These are phyloP conservation scores for Drosophila sproati DNA, from an alignment of 1,140 invertebrate genomes.

Conservation along the genomic window DNA sequence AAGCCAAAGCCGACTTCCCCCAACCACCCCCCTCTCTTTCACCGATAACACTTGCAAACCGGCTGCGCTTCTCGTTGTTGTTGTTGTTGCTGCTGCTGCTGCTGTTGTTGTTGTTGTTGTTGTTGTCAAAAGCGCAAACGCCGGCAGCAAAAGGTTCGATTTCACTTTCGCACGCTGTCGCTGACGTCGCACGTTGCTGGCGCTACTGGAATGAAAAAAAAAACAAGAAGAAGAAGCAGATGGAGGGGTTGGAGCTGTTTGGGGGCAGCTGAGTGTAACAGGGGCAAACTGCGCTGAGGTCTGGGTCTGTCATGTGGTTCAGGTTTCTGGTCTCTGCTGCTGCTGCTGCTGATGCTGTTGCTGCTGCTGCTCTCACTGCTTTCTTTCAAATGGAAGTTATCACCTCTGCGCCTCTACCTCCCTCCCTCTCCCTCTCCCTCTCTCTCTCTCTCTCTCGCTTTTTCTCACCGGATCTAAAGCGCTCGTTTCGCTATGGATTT, in stretches of 20 bases:
- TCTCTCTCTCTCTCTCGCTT: conserved; percentile 46
- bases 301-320: conserved; percentile 46
- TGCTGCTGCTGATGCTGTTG: conserved; percentile 49
- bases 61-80: conserved; percentile 50
- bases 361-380: conserved; percentile 58
- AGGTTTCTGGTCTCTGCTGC: conserved; percentile 26
- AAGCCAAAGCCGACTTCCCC: conserved; percentile 13
- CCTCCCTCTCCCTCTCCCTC: conserved; percentile 5
- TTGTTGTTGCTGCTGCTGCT: conserved; percentile 41
- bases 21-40: conserved; percentile 26
- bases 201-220: conserved; percentile 8
- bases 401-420: neutral
- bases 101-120: conserved; percentile 38
- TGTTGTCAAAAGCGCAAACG: conserved; percentile 69
- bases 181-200: conserved; percentile 46
- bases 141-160: conserved; percentile 81
- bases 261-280: conserved; percentile 17
- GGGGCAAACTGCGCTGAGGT: conserved; percentile 20
- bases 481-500: neutral
- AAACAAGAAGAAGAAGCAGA: neutral
- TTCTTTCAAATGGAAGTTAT: conserved; percentile 58
- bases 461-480: conserved; percentile 31
- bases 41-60: conserved; percentile 59
- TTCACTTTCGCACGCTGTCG: conserved; percentile 81
- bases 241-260: conserved; percentile 23